phyloP scores from a whole-genome alignment of 2,888 invertebrate species.

The Drosophila mulleri region DNA sequence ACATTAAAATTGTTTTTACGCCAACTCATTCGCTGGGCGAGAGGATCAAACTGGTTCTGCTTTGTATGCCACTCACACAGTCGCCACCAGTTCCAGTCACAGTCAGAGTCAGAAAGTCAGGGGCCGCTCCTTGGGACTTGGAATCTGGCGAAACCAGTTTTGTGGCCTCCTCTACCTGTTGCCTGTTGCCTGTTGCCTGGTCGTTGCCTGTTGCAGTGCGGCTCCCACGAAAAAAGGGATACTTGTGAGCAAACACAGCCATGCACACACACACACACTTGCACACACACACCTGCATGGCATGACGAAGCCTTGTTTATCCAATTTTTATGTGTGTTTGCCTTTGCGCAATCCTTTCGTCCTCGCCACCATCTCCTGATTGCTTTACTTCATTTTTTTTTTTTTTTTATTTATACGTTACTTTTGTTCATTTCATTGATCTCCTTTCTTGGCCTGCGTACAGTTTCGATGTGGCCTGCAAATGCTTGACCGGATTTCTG shows the following conservation, averaged over 20 bases:
- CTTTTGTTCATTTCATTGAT: slow-evolving; percentile 37
- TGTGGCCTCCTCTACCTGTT: slow-evolving; percentile 69
- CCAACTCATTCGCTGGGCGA: slow-evolving; percentile 70
- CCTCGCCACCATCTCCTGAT: slow-evolving; percentile 61
- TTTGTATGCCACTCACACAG: slow-evolving; percentile 74
- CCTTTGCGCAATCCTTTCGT: slow-evolving; percentile 75
- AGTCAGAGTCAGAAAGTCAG: slow-evolving; percentile 35
- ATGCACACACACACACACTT: slow-evolving; percentile 25
- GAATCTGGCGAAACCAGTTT: slow-evolving; percentile 71
- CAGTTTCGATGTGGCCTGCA: slow-evolving; percentile 50
- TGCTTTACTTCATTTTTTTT: slow-evolving; percentile 29
- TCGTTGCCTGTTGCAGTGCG: slow-evolving; percentile 51
- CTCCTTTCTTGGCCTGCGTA: slow-evolving; percentile 43
- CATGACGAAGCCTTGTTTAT: slow-evolving; percentile 66
- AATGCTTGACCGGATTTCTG: slow-evolving; percentile 1
- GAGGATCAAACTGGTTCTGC: slow-evolving; percentile 77
- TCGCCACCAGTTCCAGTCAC: slow-evolving; percentile 31
- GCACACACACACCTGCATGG: slow-evolving; percentile 7
- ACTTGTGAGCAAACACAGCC: slow-evolving; percentile 54
- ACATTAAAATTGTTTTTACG: slow-evolving; percentile 80
- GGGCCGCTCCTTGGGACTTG: slow-evolving; percentile 62
- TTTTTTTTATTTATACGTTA: slow-evolving; percentile 28
- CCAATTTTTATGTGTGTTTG: slow-evolving; percentile 46
- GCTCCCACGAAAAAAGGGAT: slow-evolving; percentile 79
- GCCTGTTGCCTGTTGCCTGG: slow-evolving; percentile 43